A percentile compares a stretch with the other conserved stretches of the same genome.
Conservation (phyloP, 2,113 vertebrate genomes). For the Vanacampus margaritifer region DNA sequence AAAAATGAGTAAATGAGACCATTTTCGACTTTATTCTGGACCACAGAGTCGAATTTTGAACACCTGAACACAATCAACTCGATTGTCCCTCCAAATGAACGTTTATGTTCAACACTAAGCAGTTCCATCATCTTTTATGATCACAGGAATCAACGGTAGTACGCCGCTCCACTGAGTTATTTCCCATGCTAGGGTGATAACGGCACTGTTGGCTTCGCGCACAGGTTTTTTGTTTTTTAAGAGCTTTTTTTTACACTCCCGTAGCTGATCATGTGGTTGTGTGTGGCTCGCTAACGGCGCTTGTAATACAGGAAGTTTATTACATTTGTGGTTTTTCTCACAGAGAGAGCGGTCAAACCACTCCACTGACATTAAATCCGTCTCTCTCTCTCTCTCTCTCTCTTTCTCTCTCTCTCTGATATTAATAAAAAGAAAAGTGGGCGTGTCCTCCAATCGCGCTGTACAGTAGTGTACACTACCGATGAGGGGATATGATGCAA, state of each 20-base stretch:
- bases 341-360: constrained; percentile 32
- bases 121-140: background rate
- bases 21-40: too few relatives aligned
- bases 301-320: constrained; percentile 29
- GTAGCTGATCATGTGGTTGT: constrained; percentile 1
- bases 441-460: constrained; percentile 15
- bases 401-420: constrained; percentile 15
- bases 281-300: constrained; percentile 14
- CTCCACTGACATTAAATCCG: constrained; percentile 9
- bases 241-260: background rate
- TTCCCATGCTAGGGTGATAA: constrained; percentile 1
- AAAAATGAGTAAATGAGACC: too few relatives aligned
- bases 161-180: constrained; percentile 1
- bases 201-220: constrained; percentile 1
- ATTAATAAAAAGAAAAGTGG: background rate
- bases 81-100: too few relatives aligned
- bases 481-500: constrained; percentile 53
- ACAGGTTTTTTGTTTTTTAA: background rate
- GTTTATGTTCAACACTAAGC: background rate
- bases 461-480: constrained; percentile 18
- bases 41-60: too few relatives aligned
- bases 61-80: too few relatives aligned
- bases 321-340: constrained; percentile 41
- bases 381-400: constrained; percentile 8
- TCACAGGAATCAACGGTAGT: background rate